A percentile compares a stretch with the other conserved stretches of the same genome.
Evolutionary conservation across 1,140 invertebrate genomes (phyloP).

Genomic region (Aphis gossypii): DNA sequence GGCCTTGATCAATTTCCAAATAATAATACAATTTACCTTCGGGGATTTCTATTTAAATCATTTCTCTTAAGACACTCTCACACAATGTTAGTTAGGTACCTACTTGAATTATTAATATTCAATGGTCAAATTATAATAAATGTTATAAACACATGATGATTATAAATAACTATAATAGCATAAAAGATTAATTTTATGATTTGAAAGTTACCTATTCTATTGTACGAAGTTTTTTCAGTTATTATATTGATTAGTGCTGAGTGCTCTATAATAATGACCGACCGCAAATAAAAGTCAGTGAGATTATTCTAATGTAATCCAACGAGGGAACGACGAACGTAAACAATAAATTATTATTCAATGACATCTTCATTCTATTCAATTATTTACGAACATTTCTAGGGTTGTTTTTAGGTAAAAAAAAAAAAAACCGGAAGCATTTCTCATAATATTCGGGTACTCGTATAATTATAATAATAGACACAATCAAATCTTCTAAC

Average conservation of each 20-base stretch:
- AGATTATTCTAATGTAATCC: neutral
- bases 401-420: neutral
- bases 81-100: neutral
- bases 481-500: slow-evolving; percentile 35
- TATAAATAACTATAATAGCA: neutral
- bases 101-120: neutral
- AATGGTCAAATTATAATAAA: neutral
- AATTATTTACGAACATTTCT: neutral
- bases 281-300: neutral
- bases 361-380: neutral
- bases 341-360: neutral
- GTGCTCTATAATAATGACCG: neutral
- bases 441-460: neutral
- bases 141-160: neutral
- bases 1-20: neutral
- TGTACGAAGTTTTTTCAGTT: slow-evolving; percentile 7
- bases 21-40: neutral
- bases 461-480: slow-evolving; percentile 34
- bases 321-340: neutral
- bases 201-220: slow-evolving; percentile 17
- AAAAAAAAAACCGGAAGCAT: neutral
- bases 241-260: neutral
- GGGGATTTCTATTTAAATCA: neutral
- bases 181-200: neutral
- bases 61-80: neutral